Conservation (phyloP, 1,140 invertebrate species). For the Papilio dardanus region DNA sequence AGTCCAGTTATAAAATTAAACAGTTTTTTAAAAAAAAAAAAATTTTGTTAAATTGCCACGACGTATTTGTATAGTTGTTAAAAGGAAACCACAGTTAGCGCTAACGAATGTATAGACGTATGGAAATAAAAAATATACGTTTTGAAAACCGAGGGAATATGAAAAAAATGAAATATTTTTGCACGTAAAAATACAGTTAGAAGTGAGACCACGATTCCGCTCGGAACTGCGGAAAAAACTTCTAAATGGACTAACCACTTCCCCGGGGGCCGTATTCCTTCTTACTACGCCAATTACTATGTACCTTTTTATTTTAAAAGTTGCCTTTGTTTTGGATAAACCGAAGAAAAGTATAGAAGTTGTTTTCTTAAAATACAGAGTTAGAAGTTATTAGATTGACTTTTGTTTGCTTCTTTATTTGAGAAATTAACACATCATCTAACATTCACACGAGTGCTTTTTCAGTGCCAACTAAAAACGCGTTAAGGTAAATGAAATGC, state of each 20-base stretch:
- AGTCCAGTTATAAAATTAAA: too few species aligned
- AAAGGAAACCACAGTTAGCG: conserved; percentile 11
- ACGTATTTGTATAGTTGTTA: conserved; percentile 13
- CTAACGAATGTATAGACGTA: conserved; percentile 12
- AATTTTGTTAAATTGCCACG: not conserved
- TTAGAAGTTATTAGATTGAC: not conserved
- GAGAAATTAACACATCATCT: not conserved
- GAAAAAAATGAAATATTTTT: conserved; percentile 21
- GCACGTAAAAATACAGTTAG: conserved; percentile 18
- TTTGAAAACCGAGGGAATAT: conserved; percentile 3
- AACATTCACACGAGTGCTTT: too few species aligned
- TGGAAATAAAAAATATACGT: not conserved
- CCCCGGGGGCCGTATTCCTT: conserved; percentile 19
- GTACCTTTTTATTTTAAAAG: conserved; percentile 12
- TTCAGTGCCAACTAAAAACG: too few species aligned
- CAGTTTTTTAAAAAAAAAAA: not conserved
- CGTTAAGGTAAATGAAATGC: too few species aligned
- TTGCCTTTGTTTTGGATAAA: not conserved
- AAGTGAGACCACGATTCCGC: conserved; percentile 8
- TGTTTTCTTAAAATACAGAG: not conserved
- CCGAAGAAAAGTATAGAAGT: not conserved
- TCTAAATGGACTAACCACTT: conserved; percentile 13
- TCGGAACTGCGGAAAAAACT: conserved; percentile 11
- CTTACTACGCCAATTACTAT: conserved; percentile 17
- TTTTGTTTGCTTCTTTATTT: not conserved